Conservation (phyloP, 2,888 invertebrate species). For the Ecdyonurus torrentis region DNA sequence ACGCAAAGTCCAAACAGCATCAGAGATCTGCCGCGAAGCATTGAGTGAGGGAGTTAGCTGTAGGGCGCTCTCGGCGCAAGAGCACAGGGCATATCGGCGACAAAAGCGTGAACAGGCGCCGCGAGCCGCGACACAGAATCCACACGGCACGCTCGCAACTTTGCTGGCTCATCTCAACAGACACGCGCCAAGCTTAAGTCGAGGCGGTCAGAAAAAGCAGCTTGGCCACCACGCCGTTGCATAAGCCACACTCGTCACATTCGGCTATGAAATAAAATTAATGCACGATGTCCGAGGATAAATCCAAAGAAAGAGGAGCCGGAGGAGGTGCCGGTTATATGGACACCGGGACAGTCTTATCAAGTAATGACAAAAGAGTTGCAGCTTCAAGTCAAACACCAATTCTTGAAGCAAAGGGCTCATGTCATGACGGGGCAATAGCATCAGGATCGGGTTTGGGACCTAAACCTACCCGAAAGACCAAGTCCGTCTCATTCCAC, state of each 20-base stretch:
- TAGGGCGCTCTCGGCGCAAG: background rate
- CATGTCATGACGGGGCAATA: background rate
- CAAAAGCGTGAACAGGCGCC: background rate
- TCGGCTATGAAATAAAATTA: background rate
- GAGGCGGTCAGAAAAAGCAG: background rate
- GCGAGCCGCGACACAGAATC: background rate
- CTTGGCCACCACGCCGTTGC: background rate
- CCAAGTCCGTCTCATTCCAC: constrained; percentile 22
- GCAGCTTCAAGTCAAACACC: background rate
- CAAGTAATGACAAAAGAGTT: background rate
- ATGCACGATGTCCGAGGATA: background rate
- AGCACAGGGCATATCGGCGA: background rate
- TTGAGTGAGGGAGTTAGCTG: too few species aligned
- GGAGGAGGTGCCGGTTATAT: background rate
- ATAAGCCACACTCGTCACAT: background rate
- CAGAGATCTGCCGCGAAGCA: background rate
- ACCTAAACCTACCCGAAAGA: constrained; percentile 11
- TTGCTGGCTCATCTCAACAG: background rate
- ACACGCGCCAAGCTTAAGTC: background rate
- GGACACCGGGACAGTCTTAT: background rate
- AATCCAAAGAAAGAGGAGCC: background rate
- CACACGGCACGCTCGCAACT: background rate
- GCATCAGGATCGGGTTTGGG: background rate
- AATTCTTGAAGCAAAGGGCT: background rate
- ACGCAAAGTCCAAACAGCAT: background rate